Percentiles rank a stretch among this genome's conserved stretches.
Conservation (phyloP, 1,140 invertebrate genomes). For the Drosophila lacteicornis region DNA sequence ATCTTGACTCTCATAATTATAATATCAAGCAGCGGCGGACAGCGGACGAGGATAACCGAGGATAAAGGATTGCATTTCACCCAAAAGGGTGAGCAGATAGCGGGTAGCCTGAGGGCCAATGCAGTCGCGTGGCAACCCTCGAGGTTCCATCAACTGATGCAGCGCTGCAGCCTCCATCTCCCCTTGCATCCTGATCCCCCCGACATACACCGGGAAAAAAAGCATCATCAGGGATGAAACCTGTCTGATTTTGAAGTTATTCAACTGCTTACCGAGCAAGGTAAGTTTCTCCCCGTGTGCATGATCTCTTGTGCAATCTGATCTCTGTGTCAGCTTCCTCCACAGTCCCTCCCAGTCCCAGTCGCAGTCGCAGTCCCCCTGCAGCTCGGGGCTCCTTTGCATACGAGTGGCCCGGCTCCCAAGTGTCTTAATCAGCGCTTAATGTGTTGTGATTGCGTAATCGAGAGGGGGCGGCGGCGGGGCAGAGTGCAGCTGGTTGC, state of each 20-base stretch:
- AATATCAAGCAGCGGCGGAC: conserved; percentile 48
- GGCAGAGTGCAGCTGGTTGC: conserved; percentile 16
- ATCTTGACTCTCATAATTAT: conserved; percentile 68
- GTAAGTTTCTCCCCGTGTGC: neutral
- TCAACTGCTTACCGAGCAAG: too few species aligned
- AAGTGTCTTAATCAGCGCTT: conserved; percentile 73
- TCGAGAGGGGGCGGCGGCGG: conserved; percentile 32
- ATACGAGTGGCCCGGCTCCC: conserved; percentile 36
- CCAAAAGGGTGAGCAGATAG: neutral
- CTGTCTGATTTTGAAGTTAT: neutral
- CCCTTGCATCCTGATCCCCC: conserved; percentile 3
- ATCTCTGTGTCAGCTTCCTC: conserved; percentile 17
- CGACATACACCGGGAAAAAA: neutral
- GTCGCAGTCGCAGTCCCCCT: neutral
- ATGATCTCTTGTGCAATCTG: conserved; percentile 40
- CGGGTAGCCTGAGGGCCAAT: neutral
- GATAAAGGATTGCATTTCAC: conserved; percentile 54
- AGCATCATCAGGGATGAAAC: neutral
- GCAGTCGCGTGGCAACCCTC: conserved; percentile 35
- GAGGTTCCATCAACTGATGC: conserved; percentile 11
- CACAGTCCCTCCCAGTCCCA: conserved; percentile 2
- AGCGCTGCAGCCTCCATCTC: conserved; percentile 11
- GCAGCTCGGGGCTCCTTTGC: conserved; percentile 18
- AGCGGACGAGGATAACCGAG: conserved; percentile 15
- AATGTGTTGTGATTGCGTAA: conserved; percentile 75